Base-by-base conservation (phyloP, 2,797 vertebrate genomes). In the Sebastes aleutianus region DNA sequence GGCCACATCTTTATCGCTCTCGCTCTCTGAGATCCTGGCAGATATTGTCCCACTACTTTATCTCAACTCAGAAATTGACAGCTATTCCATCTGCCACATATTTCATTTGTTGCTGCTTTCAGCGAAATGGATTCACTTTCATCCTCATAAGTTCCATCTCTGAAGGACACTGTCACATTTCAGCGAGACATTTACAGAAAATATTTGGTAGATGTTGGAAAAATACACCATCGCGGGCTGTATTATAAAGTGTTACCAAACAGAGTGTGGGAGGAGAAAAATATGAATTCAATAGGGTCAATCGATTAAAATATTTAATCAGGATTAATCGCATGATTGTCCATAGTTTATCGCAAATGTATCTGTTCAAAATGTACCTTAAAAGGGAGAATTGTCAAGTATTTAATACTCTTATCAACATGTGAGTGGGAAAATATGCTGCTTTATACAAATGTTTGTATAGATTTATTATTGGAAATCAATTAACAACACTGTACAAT, bases 21-120 rank as follows among this genome's bases (percentile, higher is more conserved):
- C 5, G n/a, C 50, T 59, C 68, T 53, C 31, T 0, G 29, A 84
- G 69, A 89, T 86, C 27, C 68, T 39, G 57, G 63, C 75, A 79
- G 87, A 90, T 84, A 68, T 34, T 54, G 71, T 84, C 64, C 47
- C 61, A 6, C 62, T 14, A 62, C 8, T 82, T 89, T 88, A 86
- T 89, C 89, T 89, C 57, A 9, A 32, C 76, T 72, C 58, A 70
- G 74, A 73, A 71, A 82, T 5, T 65, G 85, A 90, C 71, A 64
- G 75, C 57, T 18, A 64, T 85, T 85, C 88, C 58, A 87, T 85
- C 77, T 57, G 56, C 70, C 61, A 34, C 65, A 47, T 72, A 43
- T 82, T 63, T 81, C 59, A 74, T 73, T 58, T 34, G 11, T 67
- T 39, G 76, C 83, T 9, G 57, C 74, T 79, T 80, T 67, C 75